Percentiles rank a stretch among this genome's conserved stretches.
Conservation (phyloP, 1,140 invertebrate species). For the Tetramorium alpestre region DNA sequence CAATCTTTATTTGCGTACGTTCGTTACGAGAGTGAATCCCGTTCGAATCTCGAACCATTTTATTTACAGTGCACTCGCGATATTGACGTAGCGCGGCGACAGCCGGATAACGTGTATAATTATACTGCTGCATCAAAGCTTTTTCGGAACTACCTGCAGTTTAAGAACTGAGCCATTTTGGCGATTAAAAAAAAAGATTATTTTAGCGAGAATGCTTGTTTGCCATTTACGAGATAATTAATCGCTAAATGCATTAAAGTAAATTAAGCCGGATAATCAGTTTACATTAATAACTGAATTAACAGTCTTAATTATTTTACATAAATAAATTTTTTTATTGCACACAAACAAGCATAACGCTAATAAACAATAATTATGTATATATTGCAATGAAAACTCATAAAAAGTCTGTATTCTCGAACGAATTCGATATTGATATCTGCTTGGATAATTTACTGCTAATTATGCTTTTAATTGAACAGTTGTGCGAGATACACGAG, state of each 20-base stretch:
- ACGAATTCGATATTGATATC: slow-evolving; percentile 1
- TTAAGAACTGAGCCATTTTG: neutral
- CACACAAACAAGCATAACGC: neutral
- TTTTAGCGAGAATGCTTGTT: neutral
- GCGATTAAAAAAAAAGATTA: neutral
- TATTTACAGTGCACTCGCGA: slow-evolving; percentile 36
- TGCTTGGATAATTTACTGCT: neutral
- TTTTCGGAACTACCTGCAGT: neutral
- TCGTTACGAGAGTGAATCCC: slow-evolving; percentile 51
- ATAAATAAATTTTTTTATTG: neutral
- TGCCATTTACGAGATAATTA: neutral
- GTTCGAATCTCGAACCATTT: slow-evolving; percentile 40
- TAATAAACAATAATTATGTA: neutral
- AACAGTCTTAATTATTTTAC: neutral
- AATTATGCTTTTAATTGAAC: slow-evolving; percentile 13
- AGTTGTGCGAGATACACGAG: neutral
- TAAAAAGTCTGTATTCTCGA: neutral
- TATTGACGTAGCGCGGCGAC: slow-evolving; percentile 46
- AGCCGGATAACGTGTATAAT: slow-evolving; percentile 36
- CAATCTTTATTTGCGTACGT: slow-evolving; percentile 56
- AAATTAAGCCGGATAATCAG: neutral
- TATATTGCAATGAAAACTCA: neutral
- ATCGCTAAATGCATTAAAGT: neutral
- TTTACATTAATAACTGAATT: neutral
- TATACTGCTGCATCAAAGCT: slow-evolving; percentile 25